Percentiles rank a stretch among this genome's conserved stretches.
Conservation (phyloP, 2,888 invertebrate species). For the Caenorhabditis sp. region DNA sequence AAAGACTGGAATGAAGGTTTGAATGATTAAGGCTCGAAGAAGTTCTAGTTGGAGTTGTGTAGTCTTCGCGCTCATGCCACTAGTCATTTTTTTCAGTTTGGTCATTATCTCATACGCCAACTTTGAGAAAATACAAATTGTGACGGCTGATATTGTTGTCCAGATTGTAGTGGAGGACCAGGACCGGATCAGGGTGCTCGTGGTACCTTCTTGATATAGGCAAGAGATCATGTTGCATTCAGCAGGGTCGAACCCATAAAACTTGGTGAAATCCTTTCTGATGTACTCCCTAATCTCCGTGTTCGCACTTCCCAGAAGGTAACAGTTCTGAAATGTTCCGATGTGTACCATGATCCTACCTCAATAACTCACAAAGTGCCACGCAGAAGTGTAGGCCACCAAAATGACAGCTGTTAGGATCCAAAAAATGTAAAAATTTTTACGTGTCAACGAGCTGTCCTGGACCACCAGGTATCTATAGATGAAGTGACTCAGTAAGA, state of each 20-base stretch:
- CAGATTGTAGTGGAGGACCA: neutral
- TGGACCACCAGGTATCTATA: slow-evolving; percentile 27
- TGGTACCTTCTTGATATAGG: slow-evolving; percentile 15
- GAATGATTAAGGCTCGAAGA: slow-evolving; percentile 11
- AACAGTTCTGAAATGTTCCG: neutral
- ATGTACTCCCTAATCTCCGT: neutral
- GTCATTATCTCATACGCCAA: slow-evolving; percentile 2
- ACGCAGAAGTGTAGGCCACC: neutral
- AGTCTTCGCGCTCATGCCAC: slow-evolving; percentile 7
- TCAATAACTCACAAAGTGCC: slow-evolving; percentile 7
- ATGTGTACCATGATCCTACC: neutral
- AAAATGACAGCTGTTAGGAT: neutral
- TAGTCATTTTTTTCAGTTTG: slow-evolving; percentile 5
- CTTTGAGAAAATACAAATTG: neutral
- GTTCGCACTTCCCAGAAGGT: neutral
- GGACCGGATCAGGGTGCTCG: neutral
- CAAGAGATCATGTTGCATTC: slow-evolving; percentile 3
- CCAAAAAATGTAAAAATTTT: slow-evolving; percentile 13
- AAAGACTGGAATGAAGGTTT: slow-evolving; percentile 19
- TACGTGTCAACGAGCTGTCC: neutral
- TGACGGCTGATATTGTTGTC: neutral
- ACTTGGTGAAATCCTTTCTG: neutral
- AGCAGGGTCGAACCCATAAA: slow-evolving; percentile 3
- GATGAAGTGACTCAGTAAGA: slow-evolving; percentile 41
- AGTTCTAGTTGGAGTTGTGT: slow-evolving; percentile 27